Percentiles rank a stretch among this genome's conserved stretches.
Evolutionary conservation across 2,888 invertebrate species (phyloP).

Genomic region (Phortica okadai): DNA sequence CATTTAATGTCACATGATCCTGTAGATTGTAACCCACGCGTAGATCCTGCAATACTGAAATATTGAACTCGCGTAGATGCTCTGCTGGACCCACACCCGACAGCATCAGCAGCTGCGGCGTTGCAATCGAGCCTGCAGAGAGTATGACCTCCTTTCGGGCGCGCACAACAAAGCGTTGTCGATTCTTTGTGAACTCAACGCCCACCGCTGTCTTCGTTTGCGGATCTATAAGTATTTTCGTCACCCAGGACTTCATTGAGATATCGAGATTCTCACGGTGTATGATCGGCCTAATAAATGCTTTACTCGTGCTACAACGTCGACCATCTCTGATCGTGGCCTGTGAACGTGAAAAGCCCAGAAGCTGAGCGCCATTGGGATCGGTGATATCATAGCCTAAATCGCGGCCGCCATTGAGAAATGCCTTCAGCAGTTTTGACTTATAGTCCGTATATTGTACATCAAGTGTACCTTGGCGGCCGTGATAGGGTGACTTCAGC

Average conservation of each 20-base stretch:
- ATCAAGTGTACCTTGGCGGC: slow-evolving; percentile 82
- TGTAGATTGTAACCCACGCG: slow-evolving; percentile 89
- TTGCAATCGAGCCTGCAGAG: slow-evolving; percentile 88
- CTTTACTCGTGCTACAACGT: slow-evolving; percentile 87
- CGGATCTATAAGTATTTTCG: slow-evolving; percentile 82
- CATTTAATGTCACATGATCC: slow-evolving; percentile 86
- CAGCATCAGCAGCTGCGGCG: slow-evolving; percentile 90
- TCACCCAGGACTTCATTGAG: slow-evolving; percentile 83
- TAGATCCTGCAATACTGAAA: slow-evolving; percentile 82
- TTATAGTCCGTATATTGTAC: slow-evolving; percentile 82
- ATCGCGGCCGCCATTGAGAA: slow-evolving; percentile 82
- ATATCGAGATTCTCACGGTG: slow-evolving; percentile 83
- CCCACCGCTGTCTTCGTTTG: slow-evolving; percentile 80
- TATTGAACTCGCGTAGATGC: slow-evolving; percentile 80
- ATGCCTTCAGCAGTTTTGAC: slow-evolving; percentile 81
- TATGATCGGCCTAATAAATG: slow-evolving; percentile 84
- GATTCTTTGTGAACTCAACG: slow-evolving; percentile 83
- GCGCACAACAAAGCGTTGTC: slow-evolving; percentile 77
- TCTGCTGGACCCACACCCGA: slow-evolving; percentile 87
- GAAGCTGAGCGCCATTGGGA: slow-evolving; percentile 81
- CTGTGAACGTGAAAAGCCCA: slow-evolving; percentile 85
- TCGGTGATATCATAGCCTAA: slow-evolving; percentile 84
- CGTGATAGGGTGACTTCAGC: slow-evolving; percentile 82
- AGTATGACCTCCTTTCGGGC: slow-evolving; percentile 87
- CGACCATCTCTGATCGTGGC: slow-evolving; percentile 84